These are phyloP conservation scores for Limnodromus scolopaceus DNA, from an alignment of 2,797 vertebrate species.

Conservation along the genomic window DNA sequence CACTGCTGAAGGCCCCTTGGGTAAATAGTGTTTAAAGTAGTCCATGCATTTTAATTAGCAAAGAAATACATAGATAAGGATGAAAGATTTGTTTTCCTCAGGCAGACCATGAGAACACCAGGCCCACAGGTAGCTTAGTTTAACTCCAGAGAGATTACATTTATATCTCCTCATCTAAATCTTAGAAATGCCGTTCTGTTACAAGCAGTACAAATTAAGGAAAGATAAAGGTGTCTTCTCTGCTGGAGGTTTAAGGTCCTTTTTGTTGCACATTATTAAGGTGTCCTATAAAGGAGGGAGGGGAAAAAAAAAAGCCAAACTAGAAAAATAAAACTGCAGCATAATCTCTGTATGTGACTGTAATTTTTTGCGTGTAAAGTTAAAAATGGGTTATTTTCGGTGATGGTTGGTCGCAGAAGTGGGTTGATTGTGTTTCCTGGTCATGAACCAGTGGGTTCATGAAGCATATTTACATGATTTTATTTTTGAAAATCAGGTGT, in stretches of 20 bases:
- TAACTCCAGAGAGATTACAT: slow-evolving; percentile 31
- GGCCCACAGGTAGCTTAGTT: slow-evolving; percentile 44
- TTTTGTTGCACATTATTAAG: background rate
- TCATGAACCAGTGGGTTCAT: background rate
- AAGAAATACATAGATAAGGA: slow-evolving; percentile 64
- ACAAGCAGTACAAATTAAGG: slow-evolving; percentile 41
- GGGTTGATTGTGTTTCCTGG: background rate
- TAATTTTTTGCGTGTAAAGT: background rate
- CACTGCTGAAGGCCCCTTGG: slow-evolving; percentile 16
- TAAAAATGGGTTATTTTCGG: background rate
- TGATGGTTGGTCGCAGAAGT: background rate
- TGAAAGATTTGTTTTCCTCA: slow-evolving; percentile 61
- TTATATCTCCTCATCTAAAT: slow-evolving; percentile 38
- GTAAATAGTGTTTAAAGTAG: slow-evolving; percentile 47
- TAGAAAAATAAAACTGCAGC: background rate
- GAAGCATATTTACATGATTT: background rate
- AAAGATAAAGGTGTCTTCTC: background rate
- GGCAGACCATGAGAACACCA: slow-evolving; percentile 37
- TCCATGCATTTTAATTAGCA: slow-evolving; percentile 71
- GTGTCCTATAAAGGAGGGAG: background rate
- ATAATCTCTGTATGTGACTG: background rate
- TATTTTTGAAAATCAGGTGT: background rate
- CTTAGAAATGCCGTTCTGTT: slow-evolving; percentile 17
- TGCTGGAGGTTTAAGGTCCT: background rate
- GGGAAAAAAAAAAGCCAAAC: background rate